A percentile compares a stretch with the other conserved stretches of the same genome.
These are phyloP conservation scores for Nemotelus pantherinus DNA, from an alignment of 2,888 invertebrate species.

Conservation along the genomic window DNA sequence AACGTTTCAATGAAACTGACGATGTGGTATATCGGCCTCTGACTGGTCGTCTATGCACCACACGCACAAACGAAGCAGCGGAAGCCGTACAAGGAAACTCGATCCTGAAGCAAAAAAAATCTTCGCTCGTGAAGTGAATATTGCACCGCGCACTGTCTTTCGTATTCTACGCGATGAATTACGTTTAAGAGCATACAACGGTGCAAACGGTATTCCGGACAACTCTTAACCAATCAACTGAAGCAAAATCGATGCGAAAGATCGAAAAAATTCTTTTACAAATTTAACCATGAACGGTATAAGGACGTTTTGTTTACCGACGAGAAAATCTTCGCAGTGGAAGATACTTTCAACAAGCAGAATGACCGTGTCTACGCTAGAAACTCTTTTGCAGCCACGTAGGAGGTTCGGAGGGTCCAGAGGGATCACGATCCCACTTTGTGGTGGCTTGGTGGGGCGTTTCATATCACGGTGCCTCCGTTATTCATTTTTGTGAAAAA, in stretches of 20 bases:
- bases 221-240: not conserved
- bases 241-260: conserved; percentile 3
- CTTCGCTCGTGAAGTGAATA: not conserved
- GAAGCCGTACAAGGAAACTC: too few species aligned
- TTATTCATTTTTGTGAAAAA: conserved; percentile 53
- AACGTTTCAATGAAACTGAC: too few species aligned
- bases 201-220: not conserved
- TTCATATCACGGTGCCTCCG: conserved; percentile 49
- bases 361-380: conserved; percentile 7
- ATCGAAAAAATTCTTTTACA: conserved; percentile 9
- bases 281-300: not conserved
- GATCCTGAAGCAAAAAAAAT: not conserved
- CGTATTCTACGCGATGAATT: conserved; percentile 4
- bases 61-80: too few species aligned
- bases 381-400: conserved; percentile 1
- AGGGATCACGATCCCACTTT: conserved; percentile 40
- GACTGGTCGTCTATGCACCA: too few species aligned
- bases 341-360: not conserved
- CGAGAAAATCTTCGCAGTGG: conserved; percentile 8
- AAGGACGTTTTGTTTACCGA: conserved; percentile 14
- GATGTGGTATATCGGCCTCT: too few species aligned
- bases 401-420: conserved; percentile 4
- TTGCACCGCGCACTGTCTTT: conserved; percentile 10
- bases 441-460: conserved; percentile 54
- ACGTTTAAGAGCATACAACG: not conserved